Base-by-base conservation (phyloP, 2,797 vertebrate species). In the Adelosebastes latens region DNA sequence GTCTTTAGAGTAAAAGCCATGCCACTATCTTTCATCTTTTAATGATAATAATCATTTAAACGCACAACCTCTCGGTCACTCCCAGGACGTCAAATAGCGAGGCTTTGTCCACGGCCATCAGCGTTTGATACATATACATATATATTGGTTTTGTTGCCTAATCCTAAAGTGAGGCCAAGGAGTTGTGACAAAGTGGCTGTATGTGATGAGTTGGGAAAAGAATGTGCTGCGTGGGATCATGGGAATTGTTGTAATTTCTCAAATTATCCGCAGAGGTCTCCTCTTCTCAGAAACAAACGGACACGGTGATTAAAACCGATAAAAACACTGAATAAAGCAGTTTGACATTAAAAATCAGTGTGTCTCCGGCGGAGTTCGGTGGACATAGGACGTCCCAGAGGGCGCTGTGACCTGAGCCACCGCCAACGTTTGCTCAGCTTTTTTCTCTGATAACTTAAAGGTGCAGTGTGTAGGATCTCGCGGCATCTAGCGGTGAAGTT, bases 61-160 rank as follows among this genome's bases (percentile, higher is more conserved):
- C 11, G 11, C 13, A 42, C 13, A 64, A 39, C 32, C 32, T 34
- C 32, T 34, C 9, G 10, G 32, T 36, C 36, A 39, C 36, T 39
- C 36, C 36, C 0, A 0, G 36, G 36, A 39, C 13, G 5, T 39
- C 36, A 39, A 39, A 39, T 39, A 39, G 0, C 0, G 36, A 39
- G 36, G 36, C 36, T 39, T 39, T 14, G 36, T 39, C 36, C 36
- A 39, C 13, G 13, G 36, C 36, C 25, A 0, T 29, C 29, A 29
- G 29, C 29, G 29, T 29, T 29, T 29, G 29, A 29, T 29, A 29
- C 29, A 29, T 29, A 29, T 29, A 29, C 29, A 29, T 29, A 29
- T 29, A 29, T 6, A 29, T 0, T 29, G 29, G 29, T 29, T 29
- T 29, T 29, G 5, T 29, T 29, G 29, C 6, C 29, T 29, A 29